Evolutionary conservation across 1,140 invertebrate genomes (phyloP).

Genomic region (Rhagoletis pomonella): DNA sequence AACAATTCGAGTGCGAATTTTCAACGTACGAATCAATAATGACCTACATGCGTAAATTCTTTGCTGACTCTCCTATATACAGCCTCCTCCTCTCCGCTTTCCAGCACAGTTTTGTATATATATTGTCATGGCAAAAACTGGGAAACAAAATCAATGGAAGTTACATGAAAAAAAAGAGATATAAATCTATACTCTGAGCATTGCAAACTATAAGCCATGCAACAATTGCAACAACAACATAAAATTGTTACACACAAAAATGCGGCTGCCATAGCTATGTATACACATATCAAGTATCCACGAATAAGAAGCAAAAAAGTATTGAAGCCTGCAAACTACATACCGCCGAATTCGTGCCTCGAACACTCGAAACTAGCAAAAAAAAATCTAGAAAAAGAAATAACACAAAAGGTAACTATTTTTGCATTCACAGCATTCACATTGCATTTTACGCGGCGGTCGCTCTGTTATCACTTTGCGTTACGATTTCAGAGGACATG

Average conservation of each 20-base stretch:
- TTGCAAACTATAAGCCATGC: not conserved
- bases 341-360: not conserved
- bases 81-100: not conserved
- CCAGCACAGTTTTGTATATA: not conserved
- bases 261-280: too few relatives aligned
- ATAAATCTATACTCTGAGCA: not conserved
- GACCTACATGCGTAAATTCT: conserved; percentile 53
- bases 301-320: not conserved
- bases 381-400: not conserved
- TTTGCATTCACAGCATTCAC: not conserved
- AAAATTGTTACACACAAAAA: too few relatives aligned
- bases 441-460: not conserved
- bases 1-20: not conserved
- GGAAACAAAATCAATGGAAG: not conserved
- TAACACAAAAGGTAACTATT: not conserved
- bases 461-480: not conserved
- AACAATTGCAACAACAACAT: too few relatives aligned
- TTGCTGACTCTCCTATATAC: not conserved
- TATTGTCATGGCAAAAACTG: not conserved
- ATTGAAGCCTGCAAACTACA: not conserved
- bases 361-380: not conserved
- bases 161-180: not conserved
- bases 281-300: not conserved
- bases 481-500: not conserved
- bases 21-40: conserved; percentile 39